Evolutionary conservation across 1,140 invertebrate genomes (phyloP).

Genomic region (Anagrus nilaparvatae): DNA sequence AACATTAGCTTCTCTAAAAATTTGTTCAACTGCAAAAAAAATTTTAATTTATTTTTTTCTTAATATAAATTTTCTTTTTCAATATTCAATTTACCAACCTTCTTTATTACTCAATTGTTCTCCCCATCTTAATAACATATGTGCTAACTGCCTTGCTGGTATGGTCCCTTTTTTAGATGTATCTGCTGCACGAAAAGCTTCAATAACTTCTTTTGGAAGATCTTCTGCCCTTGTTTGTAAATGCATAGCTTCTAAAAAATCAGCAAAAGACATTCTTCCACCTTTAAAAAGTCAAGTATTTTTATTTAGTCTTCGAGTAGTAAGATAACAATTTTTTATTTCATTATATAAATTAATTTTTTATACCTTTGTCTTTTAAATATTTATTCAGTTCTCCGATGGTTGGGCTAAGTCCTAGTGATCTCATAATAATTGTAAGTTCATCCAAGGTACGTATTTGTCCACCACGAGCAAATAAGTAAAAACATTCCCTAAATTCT

Average conservation of each 20-base stretch:
- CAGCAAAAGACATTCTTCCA: constrained; percentile 90
- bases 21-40: constrained; percentile 68
- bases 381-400: constrained; percentile 81
- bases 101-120: constrained; percentile 83
- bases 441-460: constrained; percentile 82
- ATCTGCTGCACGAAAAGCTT: constrained; percentile 82
- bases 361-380: constrained; percentile 65
- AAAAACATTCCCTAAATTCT: constrained; percentile 94
- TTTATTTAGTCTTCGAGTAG: constrained; percentile 4
- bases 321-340: constrained; percentile 1
- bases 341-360: constrained; percentile 6
- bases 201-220: constrained; percentile 76
- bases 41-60: constrained; percentile 10
- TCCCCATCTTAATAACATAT: constrained; percentile 83
- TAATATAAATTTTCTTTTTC: constrained; percentile 7
- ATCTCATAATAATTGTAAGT: constrained; percentile 87
- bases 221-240: constrained; percentile 78
- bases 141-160: constrained; percentile 71
- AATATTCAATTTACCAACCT: constrained; percentile 45
- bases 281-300: constrained; percentile 40
- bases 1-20: constrained; percentile 88
- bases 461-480: constrained; percentile 79
- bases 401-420: constrained; percentile 85
- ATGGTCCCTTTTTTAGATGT: constrained; percentile 62
- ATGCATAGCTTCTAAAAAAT: constrained; percentile 93